phyloP scores from a whole-genome alignment of 2,797 vertebrate species.

The Helarctos malayanus region DNA sequence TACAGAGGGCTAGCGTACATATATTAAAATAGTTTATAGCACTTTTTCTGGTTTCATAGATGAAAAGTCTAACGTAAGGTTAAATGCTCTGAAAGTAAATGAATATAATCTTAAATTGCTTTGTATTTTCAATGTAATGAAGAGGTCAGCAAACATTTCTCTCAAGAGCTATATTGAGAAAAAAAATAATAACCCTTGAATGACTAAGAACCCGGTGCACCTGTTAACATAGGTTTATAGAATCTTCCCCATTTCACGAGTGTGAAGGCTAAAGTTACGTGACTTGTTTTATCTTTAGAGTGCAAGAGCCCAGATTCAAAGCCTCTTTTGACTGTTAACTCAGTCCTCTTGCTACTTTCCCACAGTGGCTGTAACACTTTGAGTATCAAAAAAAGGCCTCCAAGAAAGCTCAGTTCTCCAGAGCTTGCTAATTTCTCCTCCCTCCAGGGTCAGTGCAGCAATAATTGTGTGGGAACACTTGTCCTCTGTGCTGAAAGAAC shows the following conservation, averaged over 20 bases:
- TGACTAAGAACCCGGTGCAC: neutral
- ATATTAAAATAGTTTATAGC: slow-evolving; percentile 26
- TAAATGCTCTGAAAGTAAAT: slow-evolving; percentile 46
- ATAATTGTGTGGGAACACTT: neutral
- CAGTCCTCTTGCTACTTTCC: slow-evolving; percentile 19
- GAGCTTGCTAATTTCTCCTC: neutral
- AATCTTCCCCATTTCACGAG: slow-evolving; percentile 1
- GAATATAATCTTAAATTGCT: neutral
- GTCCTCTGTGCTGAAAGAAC: neutral
- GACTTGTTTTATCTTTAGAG: slow-evolving; percentile 21
- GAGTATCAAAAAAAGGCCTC: slow-evolving; percentile 44
- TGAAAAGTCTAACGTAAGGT: neutral
- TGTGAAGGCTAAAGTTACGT: slow-evolving; percentile 46
- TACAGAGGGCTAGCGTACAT: neutral
- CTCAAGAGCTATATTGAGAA: neutral
- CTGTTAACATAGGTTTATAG: slow-evolving; percentile 18
- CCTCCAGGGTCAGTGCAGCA: neutral
- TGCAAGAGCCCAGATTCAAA: slow-evolving; percentile 51
- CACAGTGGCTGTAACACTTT: slow-evolving; percentile 19
- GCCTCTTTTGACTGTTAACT: slow-evolving; percentile 21
- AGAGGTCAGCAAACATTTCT: slow-evolving; percentile 50
- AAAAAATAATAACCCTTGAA: neutral
- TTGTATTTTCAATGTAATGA: slow-evolving; percentile 6
- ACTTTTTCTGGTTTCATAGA: slow-evolving; percentile 25
- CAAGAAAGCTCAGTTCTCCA: neutral